phyloP scores from a whole-genome alignment of 2,113 vertebrate genomes.

The Periophthalmus modestus region DNA sequence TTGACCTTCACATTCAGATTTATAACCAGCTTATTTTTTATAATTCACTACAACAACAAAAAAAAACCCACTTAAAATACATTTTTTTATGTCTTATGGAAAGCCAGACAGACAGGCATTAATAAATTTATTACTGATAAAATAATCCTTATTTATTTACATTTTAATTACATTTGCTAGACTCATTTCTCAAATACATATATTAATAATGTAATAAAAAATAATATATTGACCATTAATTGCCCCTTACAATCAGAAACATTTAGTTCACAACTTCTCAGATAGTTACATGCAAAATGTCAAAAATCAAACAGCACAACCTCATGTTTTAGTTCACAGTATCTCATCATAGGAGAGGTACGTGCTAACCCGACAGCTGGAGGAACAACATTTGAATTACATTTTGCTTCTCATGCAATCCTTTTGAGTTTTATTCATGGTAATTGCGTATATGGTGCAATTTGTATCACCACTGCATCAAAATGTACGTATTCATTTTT shows the following conservation, averaged over 20 bases:
- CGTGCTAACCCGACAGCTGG: too few species aligned
- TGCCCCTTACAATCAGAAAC: too few species aligned
- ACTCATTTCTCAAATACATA: not conserved
- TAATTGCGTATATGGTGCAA: not conserved
- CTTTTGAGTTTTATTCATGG: not conserved
- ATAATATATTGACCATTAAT: too few species aligned
- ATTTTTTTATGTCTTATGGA: not conserved
- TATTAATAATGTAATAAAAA: too few species aligned
- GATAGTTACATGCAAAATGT: too few species aligned
- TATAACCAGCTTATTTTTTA: too few species aligned
- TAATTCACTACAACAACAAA: not conserved
- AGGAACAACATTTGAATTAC: too few species aligned
- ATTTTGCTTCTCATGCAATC: not conserved
- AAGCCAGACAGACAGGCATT: not conserved
- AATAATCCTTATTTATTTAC: not conserved
- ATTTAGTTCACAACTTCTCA: too few species aligned
- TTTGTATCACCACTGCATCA: not conserved
- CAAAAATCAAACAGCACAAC: too few species aligned
- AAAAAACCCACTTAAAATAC: not conserved
- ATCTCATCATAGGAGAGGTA: too few species aligned
- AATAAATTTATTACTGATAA: not conserved
- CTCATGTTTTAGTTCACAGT: too few species aligned
- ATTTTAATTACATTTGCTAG: not conserved
- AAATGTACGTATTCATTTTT: not conserved
- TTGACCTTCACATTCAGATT: too few species aligned